Percentiles rank a stretch among this genome's conserved stretches.
Conservation (phyloP, 2,113 vertebrate species). For the Drymodes brunneopygia region DNA sequence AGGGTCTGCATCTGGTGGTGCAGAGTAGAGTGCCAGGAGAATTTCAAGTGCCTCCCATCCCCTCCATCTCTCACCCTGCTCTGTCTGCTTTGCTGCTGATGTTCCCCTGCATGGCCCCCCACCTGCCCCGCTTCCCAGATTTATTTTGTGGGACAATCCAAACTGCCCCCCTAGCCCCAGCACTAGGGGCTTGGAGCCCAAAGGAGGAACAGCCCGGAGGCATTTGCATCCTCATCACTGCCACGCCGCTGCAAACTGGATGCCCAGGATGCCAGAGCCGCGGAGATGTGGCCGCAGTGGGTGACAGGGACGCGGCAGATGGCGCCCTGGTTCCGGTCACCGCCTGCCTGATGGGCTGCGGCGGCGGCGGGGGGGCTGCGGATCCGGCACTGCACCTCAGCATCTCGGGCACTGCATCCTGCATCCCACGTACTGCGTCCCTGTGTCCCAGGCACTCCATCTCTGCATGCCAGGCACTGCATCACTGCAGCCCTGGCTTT, state of each 20-base stretch:
- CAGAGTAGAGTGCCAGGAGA: neutral
- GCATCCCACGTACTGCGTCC: fast-evolving
- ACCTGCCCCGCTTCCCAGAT: neutral
- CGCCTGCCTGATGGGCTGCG: neutral
- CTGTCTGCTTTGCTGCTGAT: neutral
- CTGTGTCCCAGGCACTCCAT: neutral
- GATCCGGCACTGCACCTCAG: neutral
- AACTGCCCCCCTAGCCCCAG: neutral
- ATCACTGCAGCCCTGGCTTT: neutral
- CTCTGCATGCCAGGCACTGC: neutral
- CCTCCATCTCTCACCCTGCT: neutral
- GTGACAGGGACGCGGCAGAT: neutral
- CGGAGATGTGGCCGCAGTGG: neutral
- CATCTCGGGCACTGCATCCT: neutral
- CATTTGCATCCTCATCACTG: neutral
- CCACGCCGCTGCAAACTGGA: too few species aligned
- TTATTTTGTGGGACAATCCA: neutral
- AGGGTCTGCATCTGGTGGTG: neutral
- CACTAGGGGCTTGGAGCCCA: neutral
- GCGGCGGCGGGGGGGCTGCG: neutral
- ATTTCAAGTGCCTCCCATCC: neutral
- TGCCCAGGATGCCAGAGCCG: neutral
- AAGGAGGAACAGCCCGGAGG: neutral
- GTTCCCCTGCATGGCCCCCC: neutral
- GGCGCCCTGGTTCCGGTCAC: neutral